Evolutionary conservation across 2,888 invertebrate species (phyloP).

Genomic region (Xestia sexstrigata): DNA sequence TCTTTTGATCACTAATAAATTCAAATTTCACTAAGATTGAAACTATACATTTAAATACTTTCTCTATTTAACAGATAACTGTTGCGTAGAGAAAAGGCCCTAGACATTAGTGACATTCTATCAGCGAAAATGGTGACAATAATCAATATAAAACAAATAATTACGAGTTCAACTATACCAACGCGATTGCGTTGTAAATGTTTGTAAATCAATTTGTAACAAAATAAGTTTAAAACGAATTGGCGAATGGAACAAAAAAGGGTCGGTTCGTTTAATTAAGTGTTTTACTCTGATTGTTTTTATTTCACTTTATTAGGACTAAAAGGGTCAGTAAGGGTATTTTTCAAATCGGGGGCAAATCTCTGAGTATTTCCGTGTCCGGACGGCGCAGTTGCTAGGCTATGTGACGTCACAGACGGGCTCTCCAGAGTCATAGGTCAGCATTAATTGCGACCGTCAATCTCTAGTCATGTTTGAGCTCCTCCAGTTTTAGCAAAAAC

Average conservation of each 20-base stretch:
- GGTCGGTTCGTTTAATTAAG: conserved; percentile 35
- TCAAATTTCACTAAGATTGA: not conserved
- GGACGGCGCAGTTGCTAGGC: conserved; percentile 19
- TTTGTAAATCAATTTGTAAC: conserved; percentile 27
- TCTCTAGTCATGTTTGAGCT: not conserved
- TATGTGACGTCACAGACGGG: conserved; percentile 17
- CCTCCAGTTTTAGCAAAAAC: not conserved
- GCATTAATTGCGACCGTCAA: conserved; percentile 19
- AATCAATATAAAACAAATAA: not conserved
- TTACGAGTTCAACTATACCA: not conserved
- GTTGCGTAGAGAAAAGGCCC: not conserved
- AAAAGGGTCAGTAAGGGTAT: conserved; percentile 55
- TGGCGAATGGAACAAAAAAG: conserved; percentile 24
- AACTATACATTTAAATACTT: not conserved
- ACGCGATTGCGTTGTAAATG: conserved; percentile 5
- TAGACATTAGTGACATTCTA: not conserved
- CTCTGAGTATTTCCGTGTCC: conserved; percentile 27
- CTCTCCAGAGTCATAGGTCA: conserved; percentile 28
- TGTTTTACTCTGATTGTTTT: conserved; percentile 46
- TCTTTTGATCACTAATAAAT: not conserved
- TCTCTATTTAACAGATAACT: not conserved
- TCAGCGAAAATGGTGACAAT: not conserved
- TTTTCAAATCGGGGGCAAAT: conserved; percentile 35
- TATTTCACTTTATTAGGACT: conserved; percentile 55
- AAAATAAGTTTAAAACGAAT: conserved; percentile 5